phyloP scores from a whole-genome alignment of 2,113 vertebrate species.

The Nerophis lumbriciformis region DNA sequence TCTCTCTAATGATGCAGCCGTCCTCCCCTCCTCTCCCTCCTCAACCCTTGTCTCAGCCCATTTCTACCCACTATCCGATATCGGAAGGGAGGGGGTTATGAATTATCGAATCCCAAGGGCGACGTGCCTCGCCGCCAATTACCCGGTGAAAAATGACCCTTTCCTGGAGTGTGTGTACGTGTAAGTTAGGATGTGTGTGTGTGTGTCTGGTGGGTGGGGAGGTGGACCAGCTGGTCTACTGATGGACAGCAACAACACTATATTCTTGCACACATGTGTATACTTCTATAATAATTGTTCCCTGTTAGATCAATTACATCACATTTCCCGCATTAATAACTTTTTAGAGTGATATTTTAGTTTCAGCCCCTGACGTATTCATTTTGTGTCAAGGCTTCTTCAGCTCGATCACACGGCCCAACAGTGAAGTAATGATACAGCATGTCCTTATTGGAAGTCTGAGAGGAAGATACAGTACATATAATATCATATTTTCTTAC shows the following conservation, averaged over 20 bases:
- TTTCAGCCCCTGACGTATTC: too few relatives aligned
- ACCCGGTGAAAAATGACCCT: conserved; percentile 69
- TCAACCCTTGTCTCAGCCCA: conserved; percentile 61
- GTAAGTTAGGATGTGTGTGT: conserved; percentile 16
- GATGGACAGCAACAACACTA: conserved; percentile 22
- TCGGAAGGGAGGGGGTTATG: conserved; percentile 74
- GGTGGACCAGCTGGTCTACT: conserved; percentile 50
- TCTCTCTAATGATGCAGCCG: conserved; percentile 69
- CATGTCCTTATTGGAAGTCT: too few relatives aligned
- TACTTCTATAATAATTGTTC: too few relatives aligned
- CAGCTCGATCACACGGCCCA: too few relatives aligned
- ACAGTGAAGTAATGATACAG: too few relatives aligned
- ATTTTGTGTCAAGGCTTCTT: too few relatives aligned
- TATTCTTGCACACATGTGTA: conserved; percentile 4
- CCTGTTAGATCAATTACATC: not conserved
- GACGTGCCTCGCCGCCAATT: conserved; percentile 69
- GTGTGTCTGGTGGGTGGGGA: conserved; percentile 27
- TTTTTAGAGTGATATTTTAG: too few relatives aligned
- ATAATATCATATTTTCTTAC: too few relatives aligned
- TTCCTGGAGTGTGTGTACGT: conserved; percentile 32
- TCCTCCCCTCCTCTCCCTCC: conserved; percentile 26
- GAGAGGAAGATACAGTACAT: too few relatives aligned
- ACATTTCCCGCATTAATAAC: too few relatives aligned
- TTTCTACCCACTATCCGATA: conserved; percentile 69
- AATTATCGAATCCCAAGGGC: conserved; percentile 76